A percentile compares a stretch with the other conserved stretches of the same genome.
phyloP scores from a whole-genome alignment of 2,113 vertebrate genomes.

The Semicossyphus pulcher region DNA sequence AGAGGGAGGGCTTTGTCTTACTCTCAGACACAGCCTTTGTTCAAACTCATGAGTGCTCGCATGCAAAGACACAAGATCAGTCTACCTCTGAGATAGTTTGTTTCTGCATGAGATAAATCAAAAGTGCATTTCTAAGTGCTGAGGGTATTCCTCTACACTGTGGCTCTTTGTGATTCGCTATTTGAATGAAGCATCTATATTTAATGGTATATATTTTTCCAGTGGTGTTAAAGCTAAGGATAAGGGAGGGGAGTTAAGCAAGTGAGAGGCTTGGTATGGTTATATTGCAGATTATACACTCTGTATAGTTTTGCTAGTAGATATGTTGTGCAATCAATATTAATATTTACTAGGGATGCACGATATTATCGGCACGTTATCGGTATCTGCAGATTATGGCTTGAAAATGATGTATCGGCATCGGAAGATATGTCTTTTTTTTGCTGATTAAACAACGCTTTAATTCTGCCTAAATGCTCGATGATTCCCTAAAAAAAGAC shows the following conservation, averaged over 20 bases:
- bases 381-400: too few species aligned
- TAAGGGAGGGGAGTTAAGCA: neutral
- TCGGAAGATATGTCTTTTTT: too few species aligned
- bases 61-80: slow-evolving; percentile 39
- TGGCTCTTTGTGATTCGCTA: slow-evolving; percentile 31
- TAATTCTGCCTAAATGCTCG: too few species aligned
- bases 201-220: slow-evolving; percentile 66
- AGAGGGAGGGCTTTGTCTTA: slow-evolving; percentile 69
- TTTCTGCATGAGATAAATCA: slow-evolving; percentile 39
- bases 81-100: slow-evolving; percentile 55
- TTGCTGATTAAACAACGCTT: too few species aligned
- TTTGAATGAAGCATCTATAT: slow-evolving; percentile 66
- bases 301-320: neutral
- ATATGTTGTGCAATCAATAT: neutral
- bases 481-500: too few species aligned
- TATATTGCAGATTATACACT: slow-evolving; percentile 13
- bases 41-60: slow-evolving; percentile 50
- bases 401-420: too few species aligned
- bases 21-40: slow-evolving; percentile 68
- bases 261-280: slow-evolving; percentile 1
- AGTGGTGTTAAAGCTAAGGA: slow-evolving; percentile 20
- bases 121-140: slow-evolving; percentile 46
- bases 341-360: too few species aligned
- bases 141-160: slow-evolving; percentile 7
- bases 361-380: too few species aligned